Percentiles rank a stretch among this genome's conserved stretches.
phyloP scores from a whole-genome alignment of 2,113 vertebrate genomes.

The Anolis carolinensis region DNA sequence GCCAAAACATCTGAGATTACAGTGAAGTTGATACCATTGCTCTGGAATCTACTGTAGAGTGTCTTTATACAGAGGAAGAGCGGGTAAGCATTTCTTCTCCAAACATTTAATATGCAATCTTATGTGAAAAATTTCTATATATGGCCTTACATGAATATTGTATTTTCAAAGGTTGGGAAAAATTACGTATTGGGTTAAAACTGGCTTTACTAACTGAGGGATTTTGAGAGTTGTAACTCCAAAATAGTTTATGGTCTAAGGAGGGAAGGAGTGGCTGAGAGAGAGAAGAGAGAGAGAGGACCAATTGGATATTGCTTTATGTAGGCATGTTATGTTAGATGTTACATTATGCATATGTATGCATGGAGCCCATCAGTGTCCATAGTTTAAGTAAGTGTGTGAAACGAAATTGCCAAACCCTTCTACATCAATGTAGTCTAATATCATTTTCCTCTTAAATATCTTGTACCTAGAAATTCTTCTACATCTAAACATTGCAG shows the following conservation, averaged over 20 bases:
- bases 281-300: too few species aligned
- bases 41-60: neutral
- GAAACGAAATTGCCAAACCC: neutral
- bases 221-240: too few species aligned
- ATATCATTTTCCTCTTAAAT: neutral
- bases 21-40: neutral
- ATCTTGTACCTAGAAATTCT: neutral
- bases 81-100: too few species aligned
- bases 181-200: neutral
- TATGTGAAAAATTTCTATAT: neutral
- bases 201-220: too few species aligned
- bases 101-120: neutral
- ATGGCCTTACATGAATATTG: neutral
- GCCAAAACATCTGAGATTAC: neutral
- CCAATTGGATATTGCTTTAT: neutral
- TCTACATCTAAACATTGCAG: neutral
- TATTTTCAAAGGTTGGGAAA: neutral
- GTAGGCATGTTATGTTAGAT: neutral
- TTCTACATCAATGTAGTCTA: neutral
- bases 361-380: neutral
- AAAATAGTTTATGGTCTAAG: too few species aligned
- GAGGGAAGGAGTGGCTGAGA: too few species aligned
- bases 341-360: neutral
- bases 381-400: neutral
- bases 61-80: neutral